A percentile compares a stretch with the other conserved stretches of the same genome.
Evolutionary conservation across 2,888 invertebrate species (phyloP).

Genomic region (Drosophila paramelanica): DNA sequence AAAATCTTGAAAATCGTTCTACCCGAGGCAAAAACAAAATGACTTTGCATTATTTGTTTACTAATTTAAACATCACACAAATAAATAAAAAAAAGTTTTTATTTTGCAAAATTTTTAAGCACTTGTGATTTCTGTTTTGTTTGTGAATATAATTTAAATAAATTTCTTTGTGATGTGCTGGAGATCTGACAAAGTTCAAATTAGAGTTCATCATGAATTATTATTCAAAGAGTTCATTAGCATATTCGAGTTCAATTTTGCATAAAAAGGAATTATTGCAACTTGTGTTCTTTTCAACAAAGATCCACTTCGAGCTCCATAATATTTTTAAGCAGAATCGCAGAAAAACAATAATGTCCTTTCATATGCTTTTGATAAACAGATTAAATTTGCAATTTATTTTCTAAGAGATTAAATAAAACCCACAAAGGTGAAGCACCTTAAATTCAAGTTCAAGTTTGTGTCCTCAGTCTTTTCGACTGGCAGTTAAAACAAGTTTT

Average conservation of each 20-base stretch:
- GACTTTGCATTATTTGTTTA: slow-evolving; percentile 38
- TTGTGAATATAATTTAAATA: not conserved
- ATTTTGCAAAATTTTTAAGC: slow-evolving; percentile 5
- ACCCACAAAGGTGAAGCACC: slow-evolving; percentile 11
- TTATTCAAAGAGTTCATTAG: not conserved
- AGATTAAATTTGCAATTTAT: not conserved
- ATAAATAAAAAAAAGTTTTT: slow-evolving; percentile 17
- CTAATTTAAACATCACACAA: slow-evolving; percentile 19
- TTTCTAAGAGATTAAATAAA: not conserved
- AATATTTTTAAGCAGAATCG: too few relatives aligned
- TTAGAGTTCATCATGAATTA: not conserved
- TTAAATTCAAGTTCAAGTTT: slow-evolving; percentile 24
- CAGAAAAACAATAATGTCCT: not conserved
- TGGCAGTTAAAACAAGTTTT: slow-evolving; percentile 47
- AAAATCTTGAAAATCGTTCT: not conserved
- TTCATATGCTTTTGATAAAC: not conserved
- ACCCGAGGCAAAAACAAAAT: slow-evolving; percentile 28
- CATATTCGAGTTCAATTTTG: not conserved
- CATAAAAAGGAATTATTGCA: not conserved
- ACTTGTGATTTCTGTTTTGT: slow-evolving; percentile 1
- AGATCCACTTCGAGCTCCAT: too few relatives aligned
- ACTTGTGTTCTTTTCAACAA: too few relatives aligned
- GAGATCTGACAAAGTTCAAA: slow-evolving; percentile 4
- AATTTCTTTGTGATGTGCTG: slow-evolving; percentile 1
- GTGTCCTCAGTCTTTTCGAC: slow-evolving; percentile 29